Conservation (phyloP, 2,888 invertebrate species). For the Melieria crassipennis region DNA sequence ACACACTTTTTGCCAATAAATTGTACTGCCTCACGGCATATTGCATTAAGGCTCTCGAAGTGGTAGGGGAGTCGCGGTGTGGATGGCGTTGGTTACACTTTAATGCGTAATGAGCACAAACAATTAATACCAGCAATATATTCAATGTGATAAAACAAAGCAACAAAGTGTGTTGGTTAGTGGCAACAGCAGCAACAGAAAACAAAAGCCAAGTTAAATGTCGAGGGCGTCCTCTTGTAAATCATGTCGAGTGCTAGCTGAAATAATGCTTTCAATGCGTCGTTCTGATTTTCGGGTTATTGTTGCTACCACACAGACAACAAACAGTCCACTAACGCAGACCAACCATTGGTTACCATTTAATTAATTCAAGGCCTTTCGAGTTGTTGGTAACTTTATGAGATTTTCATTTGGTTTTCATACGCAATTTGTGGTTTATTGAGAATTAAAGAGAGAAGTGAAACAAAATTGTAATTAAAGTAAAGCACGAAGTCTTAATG, state of each 20-base stretch:
- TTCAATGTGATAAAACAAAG: neutral
- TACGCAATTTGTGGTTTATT: too few relatives aligned
- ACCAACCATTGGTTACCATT: too few relatives aligned
- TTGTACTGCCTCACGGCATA: too few relatives aligned
- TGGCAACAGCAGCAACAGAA: neutral
- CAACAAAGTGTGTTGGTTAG: neutral
- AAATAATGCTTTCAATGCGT: neutral
- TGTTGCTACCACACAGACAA: neutral
- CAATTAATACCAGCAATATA: neutral
- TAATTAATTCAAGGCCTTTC: too few relatives aligned
- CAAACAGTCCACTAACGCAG: too few relatives aligned
- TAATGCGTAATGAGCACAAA: slow-evolving; percentile 9
- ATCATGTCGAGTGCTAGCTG: neutral
- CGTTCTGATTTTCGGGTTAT: neutral
- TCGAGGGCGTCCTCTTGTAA: slow-evolving; percentile 21
- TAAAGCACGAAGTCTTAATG: too few relatives aligned
- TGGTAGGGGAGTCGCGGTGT: neutral
- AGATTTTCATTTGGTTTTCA: too few relatives aligned
- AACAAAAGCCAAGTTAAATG: slow-evolving; percentile 1
- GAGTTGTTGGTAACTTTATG: too few relatives aligned
- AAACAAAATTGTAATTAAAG: too few relatives aligned
- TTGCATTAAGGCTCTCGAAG: too few relatives aligned
- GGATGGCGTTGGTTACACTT: neutral
- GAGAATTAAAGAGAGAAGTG: too few relatives aligned
- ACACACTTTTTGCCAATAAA: too few relatives aligned